These are phyloP conservation scores for Chondrilla cf. caribensis DNA, from an alignment of 37 sponge, comb jelly and placozoan genomes.

Conservation along the genomic window DNA sequence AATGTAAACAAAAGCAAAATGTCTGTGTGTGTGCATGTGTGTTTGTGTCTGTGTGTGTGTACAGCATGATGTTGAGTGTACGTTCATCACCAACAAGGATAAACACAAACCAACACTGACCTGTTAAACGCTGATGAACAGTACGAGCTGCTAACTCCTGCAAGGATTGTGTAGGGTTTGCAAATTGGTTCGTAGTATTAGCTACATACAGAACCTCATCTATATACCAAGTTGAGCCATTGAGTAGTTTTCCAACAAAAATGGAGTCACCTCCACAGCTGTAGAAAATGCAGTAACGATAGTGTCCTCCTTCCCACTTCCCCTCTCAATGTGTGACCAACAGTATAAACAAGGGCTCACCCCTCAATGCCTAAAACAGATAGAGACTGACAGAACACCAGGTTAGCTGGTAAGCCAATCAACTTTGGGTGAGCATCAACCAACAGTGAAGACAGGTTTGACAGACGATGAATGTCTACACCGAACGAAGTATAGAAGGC, in stretches of 20 bases:
- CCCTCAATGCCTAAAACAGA: neutral
- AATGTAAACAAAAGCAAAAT: no score
- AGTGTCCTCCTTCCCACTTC: no score
- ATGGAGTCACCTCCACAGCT: no score
- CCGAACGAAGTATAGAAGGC: neutral
- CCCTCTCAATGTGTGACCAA: no score
- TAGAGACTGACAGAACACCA: neutral
- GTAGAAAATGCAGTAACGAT: no score
- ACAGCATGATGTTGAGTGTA: neutral
- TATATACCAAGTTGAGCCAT: no score
- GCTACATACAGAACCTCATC: no score
- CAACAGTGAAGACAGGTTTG: neutral
- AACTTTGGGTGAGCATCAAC: conserved; percentile 8
- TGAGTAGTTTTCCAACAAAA: no score
- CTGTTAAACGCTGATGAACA: neutral
- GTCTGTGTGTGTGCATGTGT: conserved; percentile 20
- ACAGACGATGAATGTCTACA: neutral
- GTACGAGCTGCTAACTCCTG: conserved; percentile 10
- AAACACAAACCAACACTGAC: neutral
- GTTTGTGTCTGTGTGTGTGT: conserved; percentile 6
- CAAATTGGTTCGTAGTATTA: neutral
- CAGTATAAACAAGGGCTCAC: neutral
- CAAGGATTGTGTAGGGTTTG: neutral
- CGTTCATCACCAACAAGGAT: neutral
- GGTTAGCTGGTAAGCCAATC: neutral